These are phyloP conservation scores for Siniperca chuatsi DNA, from an alignment of 2,113 vertebrate species.

Conservation along the genomic window DNA sequence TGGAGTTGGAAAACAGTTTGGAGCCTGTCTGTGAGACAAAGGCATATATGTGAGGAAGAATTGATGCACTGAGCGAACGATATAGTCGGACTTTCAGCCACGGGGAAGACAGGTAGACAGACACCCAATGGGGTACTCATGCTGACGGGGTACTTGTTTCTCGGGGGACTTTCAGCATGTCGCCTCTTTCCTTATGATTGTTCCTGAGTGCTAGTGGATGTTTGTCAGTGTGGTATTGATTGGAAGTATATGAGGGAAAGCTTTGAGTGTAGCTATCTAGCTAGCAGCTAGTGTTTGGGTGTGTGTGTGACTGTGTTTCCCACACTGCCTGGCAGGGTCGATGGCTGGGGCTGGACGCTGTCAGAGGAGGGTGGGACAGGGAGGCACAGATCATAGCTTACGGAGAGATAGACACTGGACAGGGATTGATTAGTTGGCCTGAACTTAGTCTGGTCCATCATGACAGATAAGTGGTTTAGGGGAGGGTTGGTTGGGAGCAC, in stretches of 20 bases:
- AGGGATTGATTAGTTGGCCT: slow-evolving; percentile 66
- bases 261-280: slow-evolving; percentile 32
- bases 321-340: slow-evolving; percentile 17
- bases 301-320: neutral
- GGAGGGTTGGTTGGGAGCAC: neutral
- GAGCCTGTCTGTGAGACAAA: slow-evolving; percentile 20
- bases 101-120: slow-evolving; percentile 64
- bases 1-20: slow-evolving; percentile 51
- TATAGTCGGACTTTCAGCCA: slow-evolving; percentile 64
- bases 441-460: slow-evolving; percentile 62
- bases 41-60: slow-evolving; percentile 62
- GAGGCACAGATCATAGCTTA: slow-evolving; percentile 40
- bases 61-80: slow-evolving; percentile 69
- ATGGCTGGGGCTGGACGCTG: slow-evolving; percentile 12
- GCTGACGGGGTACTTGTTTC: slow-evolving; percentile 52
- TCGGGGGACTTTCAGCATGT: slow-evolving; percentile 42
- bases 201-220: slow-evolving; percentile 60
- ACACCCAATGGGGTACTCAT: slow-evolving; percentile 54
- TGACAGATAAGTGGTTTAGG: slow-evolving; percentile 58
- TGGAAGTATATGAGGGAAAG: slow-evolving; percentile 44
- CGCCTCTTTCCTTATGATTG: slow-evolving; percentile 61
- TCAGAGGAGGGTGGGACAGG: slow-evolving; percentile 14
- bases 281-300: slow-evolving; percentile 6
- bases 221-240: slow-evolving; percentile 69
- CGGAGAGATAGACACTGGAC: slow-evolving; percentile 27